These are phyloP conservation scores for Clarias magur DNA, from an alignment of 2,113 vertebrate species.

Conservation along the genomic window DNA sequence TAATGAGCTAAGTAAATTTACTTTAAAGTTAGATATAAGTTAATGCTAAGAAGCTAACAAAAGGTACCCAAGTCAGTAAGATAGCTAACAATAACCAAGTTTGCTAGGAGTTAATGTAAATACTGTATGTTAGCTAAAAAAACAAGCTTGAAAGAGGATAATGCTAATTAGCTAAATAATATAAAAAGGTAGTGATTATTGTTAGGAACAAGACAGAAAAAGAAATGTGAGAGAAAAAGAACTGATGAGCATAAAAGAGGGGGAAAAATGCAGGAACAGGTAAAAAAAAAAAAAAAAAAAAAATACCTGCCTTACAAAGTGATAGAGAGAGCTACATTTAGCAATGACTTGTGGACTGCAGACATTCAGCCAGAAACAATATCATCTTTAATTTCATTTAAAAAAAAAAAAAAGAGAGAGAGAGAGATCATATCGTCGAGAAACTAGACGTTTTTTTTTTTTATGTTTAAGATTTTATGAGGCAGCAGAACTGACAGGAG, in stretches of 20 bases:
- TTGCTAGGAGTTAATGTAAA: not conserved
- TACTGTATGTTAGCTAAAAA: not conserved
- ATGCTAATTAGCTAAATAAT: not conserved
- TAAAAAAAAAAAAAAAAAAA: not conserved
- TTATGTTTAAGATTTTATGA: not conserved
- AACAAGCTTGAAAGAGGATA: not conserved
- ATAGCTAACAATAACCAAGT: not conserved
- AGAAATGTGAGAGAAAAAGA: not conserved
- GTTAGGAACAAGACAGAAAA: not conserved
- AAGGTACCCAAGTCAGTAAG: not conserved
- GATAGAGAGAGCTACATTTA: not conserved
- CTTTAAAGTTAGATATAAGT: not conserved
- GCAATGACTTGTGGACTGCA: not conserved
- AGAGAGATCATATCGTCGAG: not conserved
- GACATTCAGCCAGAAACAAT: too few species aligned
- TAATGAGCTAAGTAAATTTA: not conserved
- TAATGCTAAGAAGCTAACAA: not conserved
- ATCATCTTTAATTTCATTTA: not conserved
- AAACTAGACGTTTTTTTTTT: not conserved
- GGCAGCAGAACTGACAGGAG: not conserved
- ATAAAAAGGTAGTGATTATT: not conserved
- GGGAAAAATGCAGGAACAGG: too few species aligned
- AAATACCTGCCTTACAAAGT: not conserved
- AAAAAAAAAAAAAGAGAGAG: too few species aligned
- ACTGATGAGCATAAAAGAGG: not conserved